These are phyloP conservation scores for Dicentrarchus labrax DNA, from an alignment of 2,113 vertebrate species.

Conservation along the genomic window DNA sequence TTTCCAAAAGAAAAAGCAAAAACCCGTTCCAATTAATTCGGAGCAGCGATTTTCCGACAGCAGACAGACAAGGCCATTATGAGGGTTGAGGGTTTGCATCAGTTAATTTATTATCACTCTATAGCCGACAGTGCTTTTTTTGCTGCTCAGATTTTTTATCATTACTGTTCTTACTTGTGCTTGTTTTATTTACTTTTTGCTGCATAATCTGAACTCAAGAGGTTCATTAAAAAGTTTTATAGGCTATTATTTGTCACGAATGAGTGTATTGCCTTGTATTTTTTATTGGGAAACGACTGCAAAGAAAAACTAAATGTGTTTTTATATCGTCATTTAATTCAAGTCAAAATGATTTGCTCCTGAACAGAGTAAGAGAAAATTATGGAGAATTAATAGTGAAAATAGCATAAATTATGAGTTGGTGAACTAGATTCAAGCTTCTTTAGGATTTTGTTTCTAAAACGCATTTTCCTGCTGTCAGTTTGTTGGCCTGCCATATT, in stretches of 20 bases:
- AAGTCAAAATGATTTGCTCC: slow-evolving; percentile 8
- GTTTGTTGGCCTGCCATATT: slow-evolving; percentile 62
- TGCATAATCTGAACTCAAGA: background rate
- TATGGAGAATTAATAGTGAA: background rate
- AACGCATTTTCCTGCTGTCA: slow-evolving; percentile 43
- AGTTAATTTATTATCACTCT: slow-evolving; percentile 20
- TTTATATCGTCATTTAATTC: slow-evolving; percentile 46
- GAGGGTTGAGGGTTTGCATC: slow-evolving; percentile 2
- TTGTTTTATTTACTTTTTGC: slow-evolving; percentile 12
- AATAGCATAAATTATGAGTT: slow-evolving; percentile 23
- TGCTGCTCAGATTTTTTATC: background rate
- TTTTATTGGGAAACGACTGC: slow-evolving; percentile 20
- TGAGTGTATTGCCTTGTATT: slow-evolving; percentile 4
- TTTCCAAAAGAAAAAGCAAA: slow-evolving; percentile 18
- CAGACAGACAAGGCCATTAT: slow-evolving; percentile 37
- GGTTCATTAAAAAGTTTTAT: background rate
- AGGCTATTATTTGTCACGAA: slow-evolving; percentile 5
- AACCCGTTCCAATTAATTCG: background rate
- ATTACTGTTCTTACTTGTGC: background rate
- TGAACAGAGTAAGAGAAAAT: background rate
- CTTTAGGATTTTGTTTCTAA: slow-evolving; percentile 35
- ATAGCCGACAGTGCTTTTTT: background rate
- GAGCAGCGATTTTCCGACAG: slow-evolving; percentile 28
- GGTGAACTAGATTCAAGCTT: slow-evolving; percentile 30
- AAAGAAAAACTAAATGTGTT: slow-evolving; percentile 22